These are phyloP conservation scores for Dermolepida albohirtum DNA, from an alignment of 2,888 invertebrate genomes.

Conservation along the genomic window DNA sequence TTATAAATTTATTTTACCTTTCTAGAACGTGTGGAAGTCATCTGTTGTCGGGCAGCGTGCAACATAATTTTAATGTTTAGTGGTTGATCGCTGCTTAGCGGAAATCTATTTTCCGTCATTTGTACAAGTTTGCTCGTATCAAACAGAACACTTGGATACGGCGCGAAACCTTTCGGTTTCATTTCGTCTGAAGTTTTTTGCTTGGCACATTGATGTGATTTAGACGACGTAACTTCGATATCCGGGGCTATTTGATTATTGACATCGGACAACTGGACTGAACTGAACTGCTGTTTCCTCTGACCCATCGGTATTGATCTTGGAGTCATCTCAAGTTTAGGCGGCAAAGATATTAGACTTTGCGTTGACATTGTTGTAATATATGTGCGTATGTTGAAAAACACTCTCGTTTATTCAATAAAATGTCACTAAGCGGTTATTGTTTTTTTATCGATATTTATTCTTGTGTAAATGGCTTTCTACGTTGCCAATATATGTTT, in stretches of 20 bases:
- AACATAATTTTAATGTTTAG: constrained; percentile 63
- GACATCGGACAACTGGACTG: constrained; percentile 17
- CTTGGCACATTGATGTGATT: background rate
- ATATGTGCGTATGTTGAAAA: constrained; percentile 9
- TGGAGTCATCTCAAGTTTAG: constrained; percentile 56
- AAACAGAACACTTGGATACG: constrained; percentile 30
- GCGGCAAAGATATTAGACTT: constrained; percentile 58
- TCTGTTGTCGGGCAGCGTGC: constrained; percentile 57
- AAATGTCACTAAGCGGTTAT: constrained; percentile 17
- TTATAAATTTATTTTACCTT: constrained; percentile 46
- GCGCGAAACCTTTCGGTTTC: background rate
- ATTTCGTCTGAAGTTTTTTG: constrained; percentile 11
- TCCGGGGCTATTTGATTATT: constrained; percentile 22
- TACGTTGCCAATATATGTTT: background rate
- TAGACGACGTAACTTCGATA: background rate
- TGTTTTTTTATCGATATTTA: constrained; percentile 21
- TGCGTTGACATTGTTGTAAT: constrained; percentile 56
- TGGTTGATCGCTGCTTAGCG: constrained; percentile 55
- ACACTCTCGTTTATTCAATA: constrained; percentile 28
- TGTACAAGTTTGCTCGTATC: constrained; percentile 51
- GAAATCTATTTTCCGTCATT: constrained; percentile 59
- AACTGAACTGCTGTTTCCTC: constrained; percentile 31
- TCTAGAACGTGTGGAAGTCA: constrained; percentile 49
- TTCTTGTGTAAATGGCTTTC: background rate
- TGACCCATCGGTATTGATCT: constrained; percentile 46